Conservation (phyloP, 1,140 invertebrate species). For the Lordiphosa mommai region DNA sequence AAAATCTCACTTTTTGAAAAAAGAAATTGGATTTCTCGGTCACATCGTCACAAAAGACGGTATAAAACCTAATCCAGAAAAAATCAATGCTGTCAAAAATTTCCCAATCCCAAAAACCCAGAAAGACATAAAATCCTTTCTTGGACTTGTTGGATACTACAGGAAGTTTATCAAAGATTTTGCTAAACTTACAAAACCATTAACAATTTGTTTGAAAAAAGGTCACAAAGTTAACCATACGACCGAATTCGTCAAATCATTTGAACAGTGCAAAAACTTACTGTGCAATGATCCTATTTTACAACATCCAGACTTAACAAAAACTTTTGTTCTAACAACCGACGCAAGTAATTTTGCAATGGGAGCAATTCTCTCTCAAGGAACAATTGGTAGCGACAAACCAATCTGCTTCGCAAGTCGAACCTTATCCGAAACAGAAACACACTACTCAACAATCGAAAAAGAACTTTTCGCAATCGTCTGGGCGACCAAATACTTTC, state of each 20-base stretch:
- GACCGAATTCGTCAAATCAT: not conserved
- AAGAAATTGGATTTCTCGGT: not conserved
- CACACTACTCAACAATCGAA: too few relatives aligned
- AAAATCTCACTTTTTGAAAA: not conserved
- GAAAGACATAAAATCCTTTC: not conserved
- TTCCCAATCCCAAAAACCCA: not conserved
- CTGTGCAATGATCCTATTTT: not conserved
- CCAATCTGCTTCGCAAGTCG: conserved; percentile 4
- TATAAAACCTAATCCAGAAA: not conserved
- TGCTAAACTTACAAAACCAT: not conserved
- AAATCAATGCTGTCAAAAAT: not conserved
- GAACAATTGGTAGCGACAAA: not conserved
- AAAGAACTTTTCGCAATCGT: too few relatives aligned
- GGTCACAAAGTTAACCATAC: not conserved
- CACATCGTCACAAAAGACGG: not conserved
- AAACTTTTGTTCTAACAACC: too few relatives aligned
- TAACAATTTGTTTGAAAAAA: conserved; percentile 4
- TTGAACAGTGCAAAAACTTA: not conserved
- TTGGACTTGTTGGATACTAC: not conserved
- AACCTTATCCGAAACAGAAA: not conserved
- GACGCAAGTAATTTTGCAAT: not conserved
- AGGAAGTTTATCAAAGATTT: not conserved
- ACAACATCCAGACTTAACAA: not conserved
- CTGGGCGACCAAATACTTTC: not conserved
- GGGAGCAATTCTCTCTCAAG: conserved; percentile 3